phyloP scores from a whole-genome alignment of 2,797 vertebrate species.

The Catharus ustulatus region DNA sequence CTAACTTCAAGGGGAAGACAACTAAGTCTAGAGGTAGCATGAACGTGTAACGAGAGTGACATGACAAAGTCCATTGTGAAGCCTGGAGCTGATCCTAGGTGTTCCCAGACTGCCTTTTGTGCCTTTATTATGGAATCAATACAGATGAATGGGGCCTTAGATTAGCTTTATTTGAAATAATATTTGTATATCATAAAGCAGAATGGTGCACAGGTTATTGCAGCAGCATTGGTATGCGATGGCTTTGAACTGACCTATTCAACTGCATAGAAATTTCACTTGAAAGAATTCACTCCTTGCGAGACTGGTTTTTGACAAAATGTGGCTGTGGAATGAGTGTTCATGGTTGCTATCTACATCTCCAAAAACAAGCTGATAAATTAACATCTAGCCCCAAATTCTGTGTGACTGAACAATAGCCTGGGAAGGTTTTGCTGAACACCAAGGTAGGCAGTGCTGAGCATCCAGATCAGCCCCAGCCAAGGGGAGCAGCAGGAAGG shows the following conservation, averaged over 20 bases:
- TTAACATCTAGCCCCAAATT: rapidly evolving
- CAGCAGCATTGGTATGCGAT: background rate
- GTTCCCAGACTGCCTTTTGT: background rate
- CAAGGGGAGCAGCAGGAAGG: background rate
- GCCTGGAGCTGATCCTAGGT: background rate
- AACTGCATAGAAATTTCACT: background rate
- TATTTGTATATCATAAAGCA: background rate
- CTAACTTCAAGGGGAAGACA: background rate
- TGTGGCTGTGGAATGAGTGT: background rate
- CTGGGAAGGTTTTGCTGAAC: background rate
- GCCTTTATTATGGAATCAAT: background rate
- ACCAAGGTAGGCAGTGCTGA: background rate
- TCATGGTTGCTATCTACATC: background rate
- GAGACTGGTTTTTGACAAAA: background rate
- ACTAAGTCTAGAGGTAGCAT: background rate
- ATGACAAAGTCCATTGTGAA: background rate
- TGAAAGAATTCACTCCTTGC: background rate
- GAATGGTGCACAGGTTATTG: background rate
- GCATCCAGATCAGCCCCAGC: background rate
- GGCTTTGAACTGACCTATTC: background rate
- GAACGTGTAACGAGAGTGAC: rapidly evolving
- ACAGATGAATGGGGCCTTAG: background rate
- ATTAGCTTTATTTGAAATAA: slow-evolving; percentile 1
- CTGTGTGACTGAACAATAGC: background rate
- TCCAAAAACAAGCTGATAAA: background rate